phyloP scores from a whole-genome alignment of 2,888 invertebrate genomes.

The Metallyticus violacea region DNA sequence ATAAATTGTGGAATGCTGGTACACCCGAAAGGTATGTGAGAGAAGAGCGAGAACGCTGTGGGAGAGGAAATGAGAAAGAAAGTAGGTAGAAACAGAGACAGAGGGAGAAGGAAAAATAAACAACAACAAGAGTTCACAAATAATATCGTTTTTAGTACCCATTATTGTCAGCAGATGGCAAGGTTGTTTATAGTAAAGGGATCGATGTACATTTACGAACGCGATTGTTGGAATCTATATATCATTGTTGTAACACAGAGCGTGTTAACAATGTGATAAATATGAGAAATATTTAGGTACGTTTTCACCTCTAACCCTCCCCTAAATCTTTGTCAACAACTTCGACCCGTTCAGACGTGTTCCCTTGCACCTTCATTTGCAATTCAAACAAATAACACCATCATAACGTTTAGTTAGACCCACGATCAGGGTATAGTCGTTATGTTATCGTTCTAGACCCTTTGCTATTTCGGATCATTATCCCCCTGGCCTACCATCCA shows the following conservation, averaged over 20 bases:
- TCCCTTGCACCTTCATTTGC: slow-evolving; percentile 21
- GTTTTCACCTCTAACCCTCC: slow-evolving; percentile 28
- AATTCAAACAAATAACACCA: slow-evolving; percentile 28
- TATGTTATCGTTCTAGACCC: neutral
- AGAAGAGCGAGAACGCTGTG: neutral
- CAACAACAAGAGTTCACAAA: neutral
- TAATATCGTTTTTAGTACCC: slow-evolving; percentile 23
- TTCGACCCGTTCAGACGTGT: neutral
- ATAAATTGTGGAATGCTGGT: neutral
- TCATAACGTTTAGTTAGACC: neutral
- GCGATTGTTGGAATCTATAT: slow-evolving; percentile 10
- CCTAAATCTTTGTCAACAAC: slow-evolving; percentile 29
- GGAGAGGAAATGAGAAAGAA: neutral
- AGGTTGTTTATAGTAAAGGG: slow-evolving; percentile 21
- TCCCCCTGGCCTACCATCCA: no score
- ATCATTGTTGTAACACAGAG: slow-evolving; percentile 13
- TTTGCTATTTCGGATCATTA: neutral
- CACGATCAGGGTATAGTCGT: neutral
- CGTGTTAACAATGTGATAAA: slow-evolving; percentile 31
- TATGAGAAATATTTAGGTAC: slow-evolving; percentile 30
- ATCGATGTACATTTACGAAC: slow-evolving; percentile 24
- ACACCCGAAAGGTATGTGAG: no score
- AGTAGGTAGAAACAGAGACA: neutral
- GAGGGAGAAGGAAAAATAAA: neutral
- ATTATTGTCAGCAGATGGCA: slow-evolving; percentile 26